phyloP scores from a whole-genome alignment of 2,113 vertebrate genomes.

The Struthidea cinerea region DNA sequence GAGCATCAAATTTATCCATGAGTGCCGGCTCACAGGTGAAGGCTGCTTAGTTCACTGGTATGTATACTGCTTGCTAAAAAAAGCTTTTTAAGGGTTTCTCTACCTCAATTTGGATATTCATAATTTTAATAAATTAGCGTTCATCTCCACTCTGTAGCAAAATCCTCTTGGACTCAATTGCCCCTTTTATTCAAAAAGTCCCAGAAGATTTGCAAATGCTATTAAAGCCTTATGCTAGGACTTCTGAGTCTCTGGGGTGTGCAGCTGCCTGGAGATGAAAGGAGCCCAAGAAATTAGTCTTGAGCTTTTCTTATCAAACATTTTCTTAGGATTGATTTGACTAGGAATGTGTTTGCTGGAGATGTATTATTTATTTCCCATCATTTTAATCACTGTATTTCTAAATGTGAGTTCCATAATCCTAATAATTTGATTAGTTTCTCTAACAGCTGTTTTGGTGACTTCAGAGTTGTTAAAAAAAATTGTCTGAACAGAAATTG shows the following conservation, averaged over 20 bases:
- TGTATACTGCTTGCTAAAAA: background rate
- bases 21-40: slow-evolving; percentile 86
- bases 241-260: background rate
- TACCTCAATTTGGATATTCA: background rate
- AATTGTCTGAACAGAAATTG: background rate
- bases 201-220: background rate
- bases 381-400: background rate
- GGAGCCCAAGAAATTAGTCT: background rate
- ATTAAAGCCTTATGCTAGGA: background rate
- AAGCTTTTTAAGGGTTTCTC: background rate
- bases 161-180: background rate
- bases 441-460: background rate
- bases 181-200: background rate
- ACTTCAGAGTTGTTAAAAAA: background rate
- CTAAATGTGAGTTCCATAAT: background rate
- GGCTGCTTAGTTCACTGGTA: slow-evolving; percentile 94
- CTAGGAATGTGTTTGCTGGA: background rate
- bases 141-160: background rate
- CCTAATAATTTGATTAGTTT: background rate
- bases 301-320: background rate
- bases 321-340: background rate
- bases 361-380: background rate
- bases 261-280: background rate
- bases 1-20: slow-evolving; percentile 92
- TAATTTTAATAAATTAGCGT: background rate